Conservation (phyloP, 2,113 vertebrate species). For the Porphyrio hochstetteri region DNA sequence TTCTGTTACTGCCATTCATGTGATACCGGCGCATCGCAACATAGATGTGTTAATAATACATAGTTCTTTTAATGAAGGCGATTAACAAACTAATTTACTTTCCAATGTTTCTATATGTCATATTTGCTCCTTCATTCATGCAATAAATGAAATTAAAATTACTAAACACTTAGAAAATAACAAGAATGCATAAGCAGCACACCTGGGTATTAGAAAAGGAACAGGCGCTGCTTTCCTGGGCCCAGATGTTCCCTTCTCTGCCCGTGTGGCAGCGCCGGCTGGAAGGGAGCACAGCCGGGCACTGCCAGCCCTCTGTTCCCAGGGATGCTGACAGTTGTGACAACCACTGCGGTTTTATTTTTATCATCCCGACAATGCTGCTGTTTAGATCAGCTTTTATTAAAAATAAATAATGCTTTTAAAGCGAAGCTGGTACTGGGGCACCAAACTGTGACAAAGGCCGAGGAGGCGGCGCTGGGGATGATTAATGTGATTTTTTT, state of each 20-base stretch:
- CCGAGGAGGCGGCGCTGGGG: neutral
- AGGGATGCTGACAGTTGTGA: neutral
- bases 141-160: slow-evolving; percentile 5
- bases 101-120: neutral
- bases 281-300: neutral
- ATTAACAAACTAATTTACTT: slow-evolving; percentile 33
- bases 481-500: slow-evolving; percentile 22
- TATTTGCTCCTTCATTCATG: slow-evolving; percentile 41
- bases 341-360: slow-evolving; percentile 24
- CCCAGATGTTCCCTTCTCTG: neutral
- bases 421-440: neutral
- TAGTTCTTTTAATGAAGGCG: neutral
- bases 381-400: slow-evolving; percentile 35
- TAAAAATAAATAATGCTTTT: slow-evolving; percentile 50
- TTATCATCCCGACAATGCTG: neutral
- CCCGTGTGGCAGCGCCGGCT: neutral
- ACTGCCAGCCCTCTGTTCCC: neutral
- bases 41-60: neutral
- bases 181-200: neutral
- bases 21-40: neutral
- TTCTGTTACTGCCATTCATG: neutral
- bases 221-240: neutral
- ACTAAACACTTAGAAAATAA: neutral
- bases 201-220: neutral
- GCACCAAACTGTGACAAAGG: slow-evolving; percentile 38